Conservation (phyloP, 2,113 vertebrate genomes). For the Buteo buteo region DNA sequence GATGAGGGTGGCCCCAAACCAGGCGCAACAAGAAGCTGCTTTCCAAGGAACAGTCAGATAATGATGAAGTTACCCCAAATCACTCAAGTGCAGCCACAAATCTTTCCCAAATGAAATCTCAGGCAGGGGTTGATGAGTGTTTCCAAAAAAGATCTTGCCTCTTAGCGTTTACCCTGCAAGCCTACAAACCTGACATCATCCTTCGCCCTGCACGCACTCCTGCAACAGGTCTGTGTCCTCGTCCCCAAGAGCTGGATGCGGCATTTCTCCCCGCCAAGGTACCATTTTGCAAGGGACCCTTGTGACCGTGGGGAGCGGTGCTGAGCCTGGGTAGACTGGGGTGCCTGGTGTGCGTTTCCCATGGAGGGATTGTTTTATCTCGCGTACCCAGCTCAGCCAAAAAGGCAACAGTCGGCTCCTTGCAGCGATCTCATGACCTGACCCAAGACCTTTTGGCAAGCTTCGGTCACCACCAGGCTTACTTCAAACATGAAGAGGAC, state of each 20-base stretch:
- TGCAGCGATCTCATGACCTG: neutral
- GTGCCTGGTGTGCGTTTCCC: accelerated
- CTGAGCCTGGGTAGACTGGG: neutral
- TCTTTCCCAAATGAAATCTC: neutral
- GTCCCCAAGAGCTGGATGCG: neutral
- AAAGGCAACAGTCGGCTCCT: neutral
- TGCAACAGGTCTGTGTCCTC: neutral
- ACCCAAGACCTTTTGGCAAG: neutral
- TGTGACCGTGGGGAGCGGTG: accelerated
- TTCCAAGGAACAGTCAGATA: neutral
- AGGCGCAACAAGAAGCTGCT: neutral
- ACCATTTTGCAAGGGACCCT: neutral
- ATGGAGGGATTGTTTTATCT: neutral
- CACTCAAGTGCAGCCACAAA: neutral
- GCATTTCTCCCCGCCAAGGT: neutral
- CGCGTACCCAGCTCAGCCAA: neutral
- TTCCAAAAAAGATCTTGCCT: neutral
- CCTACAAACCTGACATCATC: neutral
- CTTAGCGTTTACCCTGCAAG: neutral
- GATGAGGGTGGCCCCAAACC: neutral
- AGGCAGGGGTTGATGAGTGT: neutral
- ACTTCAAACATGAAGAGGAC: accelerated
- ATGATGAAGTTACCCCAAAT: neutral
- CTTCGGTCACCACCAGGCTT: accelerated
- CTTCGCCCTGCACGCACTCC: neutral